phyloP scores from a whole-genome alignment of 1,140 invertebrate species.

The Heliconius congener region DNA sequence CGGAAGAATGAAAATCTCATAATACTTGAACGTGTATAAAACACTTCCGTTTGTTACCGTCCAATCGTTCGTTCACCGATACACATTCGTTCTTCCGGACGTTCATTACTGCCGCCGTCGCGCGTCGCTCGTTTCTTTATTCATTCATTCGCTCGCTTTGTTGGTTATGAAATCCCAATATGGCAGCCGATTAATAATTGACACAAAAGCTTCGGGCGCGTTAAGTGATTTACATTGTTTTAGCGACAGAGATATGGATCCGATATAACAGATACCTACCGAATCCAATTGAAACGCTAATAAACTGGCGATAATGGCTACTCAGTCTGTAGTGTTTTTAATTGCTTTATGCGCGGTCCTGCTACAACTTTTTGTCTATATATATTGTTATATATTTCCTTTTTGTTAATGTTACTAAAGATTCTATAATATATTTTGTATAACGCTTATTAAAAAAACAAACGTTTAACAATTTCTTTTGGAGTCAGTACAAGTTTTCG shows the following conservation, averaged over 20 bases:
- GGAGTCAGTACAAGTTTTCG: slow-evolving; percentile 8
- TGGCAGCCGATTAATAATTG: slow-evolving; percentile 7
- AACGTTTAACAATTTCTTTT: not conserved
- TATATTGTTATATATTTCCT: not conserved
- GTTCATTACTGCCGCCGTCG: slow-evolving; percentile 40
- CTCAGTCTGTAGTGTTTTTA: slow-evolving; percentile 5
- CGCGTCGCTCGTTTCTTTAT: slow-evolving; percentile 35
- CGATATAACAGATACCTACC: too few relatives aligned
- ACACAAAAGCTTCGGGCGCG: slow-evolving; percentile 23
- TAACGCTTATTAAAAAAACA: too few relatives aligned
- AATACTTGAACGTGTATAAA: not conserved
- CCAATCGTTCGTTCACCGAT: slow-evolving; percentile 43
- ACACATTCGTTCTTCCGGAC: slow-evolving; percentile 44
- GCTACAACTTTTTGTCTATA: not conserved
- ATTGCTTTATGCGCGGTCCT: not conserved
- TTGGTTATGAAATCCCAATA: slow-evolving; percentile 21
- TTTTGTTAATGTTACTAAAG: too few relatives aligned
- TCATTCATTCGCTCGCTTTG: slow-evolving; percentile 33
- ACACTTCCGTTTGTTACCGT: not conserved
- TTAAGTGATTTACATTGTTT: not conserved
- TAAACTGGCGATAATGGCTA: slow-evolving; percentile 18
- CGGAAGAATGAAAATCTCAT: too few relatives aligned
- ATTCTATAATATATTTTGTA: too few relatives aligned
- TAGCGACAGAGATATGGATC: slow-evolving; percentile 25
- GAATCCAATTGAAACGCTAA: not conserved